A percentile compares a stretch with the other conserved stretches of the same genome.
Evolutionary conservation across 2,113 vertebrate genomes (phyloP).

Genomic region (Phyllostomus discolor): DNA sequence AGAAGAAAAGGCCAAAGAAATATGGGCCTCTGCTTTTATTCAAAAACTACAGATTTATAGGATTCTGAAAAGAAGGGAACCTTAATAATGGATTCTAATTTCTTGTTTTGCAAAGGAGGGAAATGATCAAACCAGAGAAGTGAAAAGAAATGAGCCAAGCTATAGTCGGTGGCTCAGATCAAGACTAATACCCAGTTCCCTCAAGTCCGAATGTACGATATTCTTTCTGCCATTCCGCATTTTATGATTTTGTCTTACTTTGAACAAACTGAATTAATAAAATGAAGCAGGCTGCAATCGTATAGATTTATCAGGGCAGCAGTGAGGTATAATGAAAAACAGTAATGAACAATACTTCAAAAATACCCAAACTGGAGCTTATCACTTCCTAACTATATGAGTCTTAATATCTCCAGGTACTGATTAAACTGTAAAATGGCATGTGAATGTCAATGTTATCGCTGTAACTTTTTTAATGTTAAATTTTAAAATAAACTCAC

Average conservation of each 20-base stretch:
- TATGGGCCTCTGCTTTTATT: neutral
- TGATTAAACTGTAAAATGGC: slow-evolving; percentile 15
- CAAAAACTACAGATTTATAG: neutral
- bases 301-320: neutral
- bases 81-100: neutral
- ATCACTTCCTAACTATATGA: slow-evolving; percentile 21
- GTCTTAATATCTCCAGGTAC: neutral
- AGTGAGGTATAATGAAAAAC: neutral
- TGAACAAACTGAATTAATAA: neutral
- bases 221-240: neutral
- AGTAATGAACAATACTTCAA: neutral
- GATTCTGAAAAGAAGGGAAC: neutral
- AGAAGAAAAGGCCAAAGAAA: neutral
- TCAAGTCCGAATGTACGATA: neutral
- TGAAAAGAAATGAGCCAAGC: neutral
- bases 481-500: neutral
- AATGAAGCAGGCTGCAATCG: neutral
- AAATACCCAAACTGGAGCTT: neutral
- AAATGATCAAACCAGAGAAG: neutral
- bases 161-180: neutral
- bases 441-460: neutral
- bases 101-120: neutral
- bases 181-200: neutral
- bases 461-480: neutral
- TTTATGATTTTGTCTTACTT: slow-evolving; percentile 28